Conservation (phyloP, 2,888 invertebrate species). For the Dioctria rufipes region DNA sequence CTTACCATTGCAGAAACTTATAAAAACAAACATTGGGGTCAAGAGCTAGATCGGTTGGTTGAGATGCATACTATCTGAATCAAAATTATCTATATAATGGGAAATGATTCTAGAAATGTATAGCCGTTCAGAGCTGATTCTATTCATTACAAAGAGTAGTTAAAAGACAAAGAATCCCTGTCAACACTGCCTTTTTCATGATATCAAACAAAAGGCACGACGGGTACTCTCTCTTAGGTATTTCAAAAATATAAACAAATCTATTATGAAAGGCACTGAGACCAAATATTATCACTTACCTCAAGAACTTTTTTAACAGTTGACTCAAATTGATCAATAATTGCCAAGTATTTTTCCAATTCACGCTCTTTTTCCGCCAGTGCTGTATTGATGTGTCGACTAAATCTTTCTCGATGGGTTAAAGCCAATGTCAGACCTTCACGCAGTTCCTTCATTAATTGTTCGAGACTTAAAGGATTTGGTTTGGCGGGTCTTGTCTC, state of each 20-base stretch:
- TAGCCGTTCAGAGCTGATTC: too few relatives aligned
- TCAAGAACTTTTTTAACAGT: slow-evolving; percentile 83
- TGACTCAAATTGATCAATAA: slow-evolving; percentile 82
- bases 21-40: too few relatives aligned
- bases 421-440: slow-evolving; percentile 90
- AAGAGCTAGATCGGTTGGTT: too few relatives aligned
- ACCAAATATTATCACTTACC: slow-evolving; percentile 68
- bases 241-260: background rate
- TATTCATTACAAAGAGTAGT: too few relatives aligned
- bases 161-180: too few relatives aligned
- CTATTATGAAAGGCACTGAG: slow-evolving; percentile 19
- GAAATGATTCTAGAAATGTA: too few relatives aligned
- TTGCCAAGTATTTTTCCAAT: slow-evolving; percentile 73
- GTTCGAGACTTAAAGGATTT: slow-evolving; percentile 88
- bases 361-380: slow-evolving; percentile 72
- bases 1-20: too few relatives aligned
- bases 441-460: slow-evolving; percentile 90
- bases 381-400: slow-evolving; percentile 77
- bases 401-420: slow-evolving; percentile 84
- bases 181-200: too few relatives aligned
- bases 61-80: too few relatives aligned
- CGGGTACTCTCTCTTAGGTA: background rate
- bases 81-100: too few relatives aligned
- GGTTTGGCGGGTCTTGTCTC: slow-evolving; percentile 88
- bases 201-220: too few relatives aligned